Base-by-base conservation (phyloP, 1,140 invertebrate genomes). In the Vollenhovia emeryi region DNA sequence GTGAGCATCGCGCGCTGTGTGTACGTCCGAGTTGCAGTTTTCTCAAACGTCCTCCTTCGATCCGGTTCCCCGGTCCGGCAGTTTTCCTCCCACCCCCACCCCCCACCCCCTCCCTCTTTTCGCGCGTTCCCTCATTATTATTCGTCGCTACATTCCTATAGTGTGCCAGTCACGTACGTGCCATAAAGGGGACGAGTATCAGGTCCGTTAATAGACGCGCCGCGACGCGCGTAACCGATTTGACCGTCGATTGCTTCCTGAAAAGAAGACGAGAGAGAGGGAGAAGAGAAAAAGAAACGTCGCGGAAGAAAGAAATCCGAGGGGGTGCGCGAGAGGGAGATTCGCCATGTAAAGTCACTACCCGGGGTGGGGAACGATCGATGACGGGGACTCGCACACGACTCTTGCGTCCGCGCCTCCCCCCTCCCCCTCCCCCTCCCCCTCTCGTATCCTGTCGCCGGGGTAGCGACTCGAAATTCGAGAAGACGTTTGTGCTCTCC, bases 121-220 rank as follows among this genome's bases (percentile, higher is more conserved):
- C 52, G 30, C 48, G 13, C 59, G 7, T 57, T 43, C 13, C 1
- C 33, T 40, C 27, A 21, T 36, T 40, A 21, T 36, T 40, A 50
- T 73, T 78, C 48, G 33, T 85, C 68, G 43, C 45, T 30, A 50
- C 33, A 52, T 50, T 80, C 48, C 24, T 80, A 45, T 5, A 45
- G 21, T 66, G 75, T 85, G 75, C 75, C 82, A 84, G 73, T 40
- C 50, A 57, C 75, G n/a, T 79, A 55, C 48, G 84, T 85, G 84
- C 84, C 84, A 86, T 86, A 86, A 76, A 83, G 55, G 48, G 27
- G 62, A 82, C 59, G 45, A 73, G 71, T 57, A 33, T 59, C n/a
- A 57, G 50, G 24, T 24, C 66, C 73, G 36, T 79, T 79, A 66
- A 68, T n/a, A 45, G 30, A 60, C 27, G 43, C 40, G 18, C 36